Evolutionary conservation across 2,888 invertebrate genomes (phyloP).

Genomic region (Drosophila neutralis): DNA sequence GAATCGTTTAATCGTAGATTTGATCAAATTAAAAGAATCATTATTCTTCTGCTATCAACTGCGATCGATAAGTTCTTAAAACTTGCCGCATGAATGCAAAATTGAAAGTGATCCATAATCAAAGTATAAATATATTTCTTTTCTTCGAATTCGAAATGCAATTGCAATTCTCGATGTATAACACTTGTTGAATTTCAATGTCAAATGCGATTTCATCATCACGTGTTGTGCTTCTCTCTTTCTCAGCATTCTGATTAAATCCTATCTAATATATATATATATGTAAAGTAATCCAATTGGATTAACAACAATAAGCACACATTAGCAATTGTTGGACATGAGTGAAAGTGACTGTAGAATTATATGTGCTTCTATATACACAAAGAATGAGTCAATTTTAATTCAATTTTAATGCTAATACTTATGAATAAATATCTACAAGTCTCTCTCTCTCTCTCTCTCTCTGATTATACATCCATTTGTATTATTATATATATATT

Average conservation of each 20-base stretch:
- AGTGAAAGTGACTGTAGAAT: background rate
- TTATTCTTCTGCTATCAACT: background rate
- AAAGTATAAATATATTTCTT: background rate
- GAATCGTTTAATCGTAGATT: background rate
- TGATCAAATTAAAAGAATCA: background rate
- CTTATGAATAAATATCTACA: background rate
- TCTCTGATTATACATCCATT: background rate
- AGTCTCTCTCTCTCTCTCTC: background rate
- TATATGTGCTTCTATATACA: background rate
- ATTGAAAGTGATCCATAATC: background rate
- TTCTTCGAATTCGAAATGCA: background rate
- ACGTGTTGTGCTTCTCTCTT: constrained; percentile 4
- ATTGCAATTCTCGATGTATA: background rate
- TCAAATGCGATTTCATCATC: constrained; percentile 1
- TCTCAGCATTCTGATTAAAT: constrained; percentile 4
- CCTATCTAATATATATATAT: background rate
- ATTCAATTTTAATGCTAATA: background rate
- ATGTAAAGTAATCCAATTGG: constrained; percentile 15
- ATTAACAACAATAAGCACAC: constrained; percentile 3
- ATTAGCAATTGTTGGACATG: background rate
- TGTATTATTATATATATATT: background rate
- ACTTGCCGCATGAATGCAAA: background rate
- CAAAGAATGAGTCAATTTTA: background rate
- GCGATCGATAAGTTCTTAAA: background rate
- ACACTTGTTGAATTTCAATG: constrained; percentile 9